Conservation (phyloP, 2,113 vertebrate genomes). For the Dromas ardeola region DNA sequence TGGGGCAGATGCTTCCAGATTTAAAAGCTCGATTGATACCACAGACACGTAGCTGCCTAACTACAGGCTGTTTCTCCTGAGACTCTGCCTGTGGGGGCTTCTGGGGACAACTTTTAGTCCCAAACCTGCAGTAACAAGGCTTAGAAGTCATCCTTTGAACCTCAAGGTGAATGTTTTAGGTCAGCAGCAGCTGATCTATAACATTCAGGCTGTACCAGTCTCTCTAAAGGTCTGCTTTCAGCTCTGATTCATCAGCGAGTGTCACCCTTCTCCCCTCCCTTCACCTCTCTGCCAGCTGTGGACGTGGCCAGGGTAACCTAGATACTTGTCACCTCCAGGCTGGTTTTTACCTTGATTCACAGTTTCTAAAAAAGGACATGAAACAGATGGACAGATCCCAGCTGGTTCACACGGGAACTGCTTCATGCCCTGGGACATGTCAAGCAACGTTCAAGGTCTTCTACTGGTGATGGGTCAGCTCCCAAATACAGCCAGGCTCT, state of each 20-base stretch:
- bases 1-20: conserved; percentile 50
- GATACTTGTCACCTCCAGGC: neutral
- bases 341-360: conserved; percentile 38
- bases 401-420: neutral
- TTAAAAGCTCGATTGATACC: conserved; percentile 42
- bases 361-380: neutral
- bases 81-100: neutral
- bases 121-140: neutral
- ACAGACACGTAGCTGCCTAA: conserved; percentile 5
- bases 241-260: conserved; percentile 9
- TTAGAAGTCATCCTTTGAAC: conserved; percentile 17
- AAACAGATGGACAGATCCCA: conserved; percentile 14
- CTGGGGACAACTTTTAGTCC: neutral
- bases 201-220: neutral
- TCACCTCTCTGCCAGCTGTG: conserved; percentile 8
- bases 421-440: neutral
- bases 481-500: neutral
- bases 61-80: neutral
- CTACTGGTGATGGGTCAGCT: neutral
- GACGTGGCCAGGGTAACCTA: conserved; percentile 21
- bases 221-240: conserved; percentile 28
- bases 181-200: conserved; percentile 6
- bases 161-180: conserved; percentile 32
- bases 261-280: neutral
- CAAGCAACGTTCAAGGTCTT: neutral